phyloP scores from a whole-genome alignment of 2,888 invertebrate species.

The Synanthedon vespiformis region DNA sequence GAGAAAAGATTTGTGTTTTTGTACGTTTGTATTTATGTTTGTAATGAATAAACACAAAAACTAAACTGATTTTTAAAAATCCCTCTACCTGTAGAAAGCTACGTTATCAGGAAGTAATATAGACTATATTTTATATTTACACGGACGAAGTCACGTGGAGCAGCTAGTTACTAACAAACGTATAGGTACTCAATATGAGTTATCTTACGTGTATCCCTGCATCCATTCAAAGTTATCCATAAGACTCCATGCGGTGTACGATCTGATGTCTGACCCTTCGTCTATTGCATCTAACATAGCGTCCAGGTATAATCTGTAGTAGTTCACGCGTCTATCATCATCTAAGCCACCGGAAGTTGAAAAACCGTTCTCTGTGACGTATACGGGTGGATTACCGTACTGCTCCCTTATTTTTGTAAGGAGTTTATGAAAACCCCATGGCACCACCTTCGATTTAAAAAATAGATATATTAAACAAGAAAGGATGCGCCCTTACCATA shows the following conservation, averaged over 20 bases:
- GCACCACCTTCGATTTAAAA: slow-evolving; percentile 33
- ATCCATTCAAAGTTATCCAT: slow-evolving; percentile 14
- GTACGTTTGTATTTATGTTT: too few species aligned
- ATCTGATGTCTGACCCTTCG: slow-evolving; percentile 49
- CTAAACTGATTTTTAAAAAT: too few species aligned
- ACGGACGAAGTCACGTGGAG: too few species aligned
- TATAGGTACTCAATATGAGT: too few species aligned
- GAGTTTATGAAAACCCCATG: slow-evolving; percentile 67
- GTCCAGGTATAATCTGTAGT: slow-evolving; percentile 24
- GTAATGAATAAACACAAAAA: too few species aligned
- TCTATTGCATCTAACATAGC: slow-evolving; percentile 22
- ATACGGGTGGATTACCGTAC: slow-evolving; percentile 63
- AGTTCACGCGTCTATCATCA: slow-evolving; percentile 33
- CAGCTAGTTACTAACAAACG: too few species aligned
- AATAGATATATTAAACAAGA: too few species aligned
- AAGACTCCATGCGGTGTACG: slow-evolving; percentile 11
- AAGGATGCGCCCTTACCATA: too few species aligned
- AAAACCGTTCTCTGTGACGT: slow-evolving; percentile 63
- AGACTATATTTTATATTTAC: too few species aligned
- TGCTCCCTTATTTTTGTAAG: slow-evolving; percentile 49
- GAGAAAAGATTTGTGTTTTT: too few species aligned
- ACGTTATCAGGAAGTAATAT: too few species aligned
- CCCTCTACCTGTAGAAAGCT: too few species aligned
- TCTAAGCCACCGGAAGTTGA: slow-evolving; percentile 29
- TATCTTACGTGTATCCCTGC: slow-evolving; percentile 9